phyloP scores from a whole-genome alignment of 64 coral and sea anemone genomes.

The Catalaphyllia jardinei region DNA sequence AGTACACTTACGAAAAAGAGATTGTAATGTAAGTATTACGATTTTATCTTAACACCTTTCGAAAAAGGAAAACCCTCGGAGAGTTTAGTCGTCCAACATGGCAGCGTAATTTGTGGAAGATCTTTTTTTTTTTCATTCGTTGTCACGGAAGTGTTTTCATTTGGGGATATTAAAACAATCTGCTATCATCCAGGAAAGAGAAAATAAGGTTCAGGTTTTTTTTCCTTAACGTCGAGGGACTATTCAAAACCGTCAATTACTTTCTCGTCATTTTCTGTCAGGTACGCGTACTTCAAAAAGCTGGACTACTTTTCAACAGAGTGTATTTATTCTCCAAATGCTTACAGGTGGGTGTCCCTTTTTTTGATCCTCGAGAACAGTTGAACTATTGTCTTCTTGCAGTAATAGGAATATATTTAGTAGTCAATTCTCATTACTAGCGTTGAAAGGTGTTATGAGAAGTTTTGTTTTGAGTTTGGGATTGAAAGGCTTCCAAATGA shows the following conservation, averaged over 20 bases:
- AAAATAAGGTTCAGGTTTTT: neutral
- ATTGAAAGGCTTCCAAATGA: no score
- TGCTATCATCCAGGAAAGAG: no score
- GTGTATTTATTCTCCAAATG: constrained; percentile 99
- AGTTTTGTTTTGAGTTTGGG: no score
- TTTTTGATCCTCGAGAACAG: neutral
- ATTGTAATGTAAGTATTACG: constrained; percentile 91
- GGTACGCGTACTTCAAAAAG: constrained; percentile 99
- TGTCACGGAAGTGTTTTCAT: no score
- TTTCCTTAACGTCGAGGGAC: neutral
- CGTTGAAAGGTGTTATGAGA: no score
- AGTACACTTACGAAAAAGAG: constrained; percentile 99
- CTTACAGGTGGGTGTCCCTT: constrained; percentile 76
- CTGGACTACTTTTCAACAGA: constrained; percentile 98
- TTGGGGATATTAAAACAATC: no score
- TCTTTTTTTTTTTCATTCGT: no score
- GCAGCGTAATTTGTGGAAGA: no score
- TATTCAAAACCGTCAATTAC: neutral
- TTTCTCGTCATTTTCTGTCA: constrained; percentile 1
- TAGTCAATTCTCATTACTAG: no score
- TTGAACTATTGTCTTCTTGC: neutral
- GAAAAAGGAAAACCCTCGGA: neutral
- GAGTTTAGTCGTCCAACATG: no score
- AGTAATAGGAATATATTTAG: no score
- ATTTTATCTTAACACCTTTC: neutral